Conservation (phyloP, 2,888 invertebrate species). For the Punctoribates punctum region DNA sequence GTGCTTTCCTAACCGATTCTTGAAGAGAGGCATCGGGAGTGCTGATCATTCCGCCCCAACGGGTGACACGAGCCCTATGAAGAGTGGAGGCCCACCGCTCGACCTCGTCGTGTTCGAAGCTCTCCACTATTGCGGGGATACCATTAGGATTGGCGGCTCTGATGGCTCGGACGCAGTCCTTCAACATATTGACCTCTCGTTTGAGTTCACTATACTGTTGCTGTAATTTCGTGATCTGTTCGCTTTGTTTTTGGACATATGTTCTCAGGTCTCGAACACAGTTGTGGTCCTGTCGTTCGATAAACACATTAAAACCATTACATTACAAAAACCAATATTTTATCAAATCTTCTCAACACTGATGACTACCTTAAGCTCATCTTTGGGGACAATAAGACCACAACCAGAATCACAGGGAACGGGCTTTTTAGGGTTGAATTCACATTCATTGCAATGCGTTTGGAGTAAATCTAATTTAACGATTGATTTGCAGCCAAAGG, state of each 20-base stretch:
- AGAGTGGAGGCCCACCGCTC: conserved; percentile 75
- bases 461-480: conserved; percentile 78
- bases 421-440: conserved; percentile 88
- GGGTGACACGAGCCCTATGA: conserved; percentile 78
- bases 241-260: conserved; percentile 77
- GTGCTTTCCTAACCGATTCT: conserved; percentile 87
- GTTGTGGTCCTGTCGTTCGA: conserved; percentile 68
- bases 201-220: conserved; percentile 84
- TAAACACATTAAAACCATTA: background rate
- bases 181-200: conserved; percentile 77
- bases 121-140: conserved; percentile 85
- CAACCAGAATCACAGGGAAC: conserved; percentile 90
- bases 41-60: conserved; percentile 98
- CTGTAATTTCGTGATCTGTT: conserved; percentile 78
- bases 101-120: conserved; percentile 91
- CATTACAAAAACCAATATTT: too few relatives aligned
- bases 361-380: conserved; percentile 77
- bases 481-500: conserved; percentile 76
- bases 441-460: conserved; percentile 85
- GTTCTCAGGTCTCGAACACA: conserved; percentile 82
- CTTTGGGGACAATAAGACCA: conserved; percentile 88
- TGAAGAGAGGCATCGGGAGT: conserved; percentile 90
- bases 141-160: conserved; percentile 78
- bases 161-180: conserved; percentile 73
- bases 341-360: too few relatives aligned